These are phyloP conservation scores for Champsocephalus gunnari DNA, from an alignment of 2,797 vertebrate species.

Conservation along the genomic window DNA sequence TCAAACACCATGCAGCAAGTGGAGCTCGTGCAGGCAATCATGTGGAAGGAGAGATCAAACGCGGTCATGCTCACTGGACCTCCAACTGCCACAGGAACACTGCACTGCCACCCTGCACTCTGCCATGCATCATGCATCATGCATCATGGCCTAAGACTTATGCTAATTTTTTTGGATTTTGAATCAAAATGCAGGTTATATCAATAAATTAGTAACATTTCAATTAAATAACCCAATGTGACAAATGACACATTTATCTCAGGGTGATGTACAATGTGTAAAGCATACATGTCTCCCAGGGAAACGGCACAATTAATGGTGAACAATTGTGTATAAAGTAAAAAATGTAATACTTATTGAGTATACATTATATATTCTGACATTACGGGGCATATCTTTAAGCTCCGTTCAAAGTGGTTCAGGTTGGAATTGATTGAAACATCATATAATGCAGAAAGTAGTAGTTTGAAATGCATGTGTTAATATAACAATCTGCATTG, in stretches of 20 bases:
- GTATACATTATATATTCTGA: background rate
- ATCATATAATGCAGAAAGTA: background rate
- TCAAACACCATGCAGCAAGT: slow-evolving; percentile 16
- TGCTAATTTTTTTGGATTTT: background rate
- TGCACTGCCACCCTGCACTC: slow-evolving; percentile 19
- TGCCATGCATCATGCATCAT: background rate
- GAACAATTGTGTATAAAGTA: too few species aligned
- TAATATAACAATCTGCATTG: background rate
- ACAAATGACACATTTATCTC: too few species aligned
- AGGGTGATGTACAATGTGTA: too few species aligned
- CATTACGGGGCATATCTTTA: background rate
- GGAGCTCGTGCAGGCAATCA: slow-evolving; percentile 32
- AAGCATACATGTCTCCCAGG: too few species aligned
- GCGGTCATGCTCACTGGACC: slow-evolving; percentile 20
- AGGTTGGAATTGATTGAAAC: background rate
- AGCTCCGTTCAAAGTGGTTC: background rate
- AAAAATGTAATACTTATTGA: too few species aligned
- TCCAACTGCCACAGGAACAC: slow-evolving; percentile 21
- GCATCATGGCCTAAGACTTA: background rate
- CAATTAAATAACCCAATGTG: too few species aligned
- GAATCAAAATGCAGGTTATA: too few species aligned
- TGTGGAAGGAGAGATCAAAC: slow-evolving; percentile 48
- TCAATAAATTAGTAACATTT: too few species aligned
- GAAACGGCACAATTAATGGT: too few species aligned
- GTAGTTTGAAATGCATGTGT: background rate